A percentile compares a stretch with the other conserved stretches of the same genome.
Evolutionary conservation across 2,113 vertebrate genomes (phyloP).

Genomic region (Aphyosemion australe): DNA sequence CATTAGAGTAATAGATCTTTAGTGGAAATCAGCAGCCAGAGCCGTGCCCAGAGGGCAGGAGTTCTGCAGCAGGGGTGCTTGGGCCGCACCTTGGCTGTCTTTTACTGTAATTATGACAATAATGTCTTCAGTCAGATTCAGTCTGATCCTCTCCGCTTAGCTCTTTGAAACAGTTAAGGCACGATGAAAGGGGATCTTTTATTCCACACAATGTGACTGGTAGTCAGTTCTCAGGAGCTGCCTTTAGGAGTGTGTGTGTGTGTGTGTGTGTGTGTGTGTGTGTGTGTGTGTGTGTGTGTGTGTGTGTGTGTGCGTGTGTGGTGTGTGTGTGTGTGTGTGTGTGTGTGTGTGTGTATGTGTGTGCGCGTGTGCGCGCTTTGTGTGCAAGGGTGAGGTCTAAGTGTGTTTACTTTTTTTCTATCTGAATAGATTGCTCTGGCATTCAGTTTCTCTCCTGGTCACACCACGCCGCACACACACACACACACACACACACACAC

Average conservation of each 20-base stretch:
- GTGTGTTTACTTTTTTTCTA: slow-evolving; percentile 65
- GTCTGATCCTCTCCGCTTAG: slow-evolving; percentile 71
- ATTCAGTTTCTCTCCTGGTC: slow-evolving; percentile 65
- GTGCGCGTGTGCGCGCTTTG: slow-evolving; percentile 5
- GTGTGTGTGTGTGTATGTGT: slow-evolving; percentile 27
- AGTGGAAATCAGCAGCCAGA: slow-evolving; percentile 55
- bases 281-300: slow-evolving; percentile 28
- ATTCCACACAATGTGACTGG: slow-evolving; percentile 66
- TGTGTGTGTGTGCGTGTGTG: slow-evolving; percentile 6
- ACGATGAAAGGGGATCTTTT: slow-evolving; percentile 72
- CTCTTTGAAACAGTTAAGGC: slow-evolving; percentile 73
- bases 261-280: slow-evolving; percentile 21
- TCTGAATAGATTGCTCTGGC: slow-evolving; percentile 68
- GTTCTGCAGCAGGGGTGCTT: slow-evolving; percentile 37
- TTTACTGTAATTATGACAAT: slow-evolving; percentile 67
- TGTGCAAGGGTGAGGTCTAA: slow-evolving; percentile 60
- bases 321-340: slow-evolving; percentile 8
- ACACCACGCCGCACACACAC: slow-evolving; percentile 51
- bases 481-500: slow-evolving; percentile 31
- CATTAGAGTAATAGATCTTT: slow-evolving; percentile 67
- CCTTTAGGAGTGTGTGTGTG: slow-evolving; percentile 54
- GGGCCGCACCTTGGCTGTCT: slow-evolving; percentile 68
- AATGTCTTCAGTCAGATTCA: slow-evolving; percentile 69
- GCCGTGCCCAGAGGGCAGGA: slow-evolving; percentile 55
- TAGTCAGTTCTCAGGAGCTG: slow-evolving; percentile 63